Evolutionary conservation across 2,113 vertebrate genomes (phyloP), one percentile per base, ranked within the genome.

Genomic region (Podocnemis expansa): DNA sequence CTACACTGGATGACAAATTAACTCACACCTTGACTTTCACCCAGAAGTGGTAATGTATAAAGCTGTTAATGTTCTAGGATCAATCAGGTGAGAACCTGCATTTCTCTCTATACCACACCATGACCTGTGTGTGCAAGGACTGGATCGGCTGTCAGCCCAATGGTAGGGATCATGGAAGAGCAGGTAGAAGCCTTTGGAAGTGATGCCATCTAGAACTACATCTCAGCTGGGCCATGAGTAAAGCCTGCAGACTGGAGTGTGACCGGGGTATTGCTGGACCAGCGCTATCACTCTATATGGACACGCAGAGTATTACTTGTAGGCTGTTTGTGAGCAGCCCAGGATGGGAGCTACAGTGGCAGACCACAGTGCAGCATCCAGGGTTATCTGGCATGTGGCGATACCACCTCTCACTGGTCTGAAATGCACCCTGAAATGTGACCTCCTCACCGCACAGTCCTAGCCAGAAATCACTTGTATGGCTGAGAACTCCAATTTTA

Each of bases 1-100:
- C 73, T 78, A 56, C 43, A 60, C 38, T 10, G 43, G 24, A 24
- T 83, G 80, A 13, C 25, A n/a, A 13, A 43, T 91, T 47, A 34
- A 55, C 82, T 93, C 87, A 56, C 2, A n/a, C 76, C 49, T 0
- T 1, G 86, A 82, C 89, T 90, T 89, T 4, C 2, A 84, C 85
- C 58, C 24, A 70, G 51, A 81, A 93, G 95, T 87, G 88, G 51
- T 78, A 90, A 52, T 5, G 43, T 60, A 89, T 93, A 93, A 76
- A 91, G 55, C 52, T 52, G 47, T 12, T 19, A 11, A 5, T 73
- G 80, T 60, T 12, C 78, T 8, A 56, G 14, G 47, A 84, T 91
- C 94, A 95, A 87, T 94, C 41, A 90, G 78, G 38, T 93, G 73
- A 78, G 87, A 91, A 96, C 78, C 80, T 95, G 93, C 92, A 45